Evolutionary conservation across 2,888 invertebrate genomes (phyloP), one percentile per base, ranked within the genome.

Genomic region (Sinodicranocentrus sp.): DNA sequence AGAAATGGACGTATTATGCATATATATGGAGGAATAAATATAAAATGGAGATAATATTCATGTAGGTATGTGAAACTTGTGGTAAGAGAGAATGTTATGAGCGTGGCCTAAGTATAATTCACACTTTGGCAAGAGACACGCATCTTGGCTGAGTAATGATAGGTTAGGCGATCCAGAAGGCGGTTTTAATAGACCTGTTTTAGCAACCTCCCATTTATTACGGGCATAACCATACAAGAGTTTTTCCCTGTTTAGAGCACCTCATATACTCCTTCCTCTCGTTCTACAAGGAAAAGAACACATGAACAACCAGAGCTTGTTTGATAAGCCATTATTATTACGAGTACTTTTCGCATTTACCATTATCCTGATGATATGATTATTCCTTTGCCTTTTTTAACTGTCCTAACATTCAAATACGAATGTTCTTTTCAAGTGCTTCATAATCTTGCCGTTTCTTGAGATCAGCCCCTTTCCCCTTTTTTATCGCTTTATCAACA

Each of bases 181-280:
- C 82, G 82, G 82, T 67, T 82, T 67, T 73, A 67, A 70, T 78
- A 79, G 79, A 79, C 79, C 70, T 72, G 79, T 79, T 79, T 79
- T 79, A 79, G 79, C 79, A 79, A 72, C 79, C 79, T 79, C 79
- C 79, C 79, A 79, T 79, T 79, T 79, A 79, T 79, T 79, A 79
- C 61, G 43, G 52, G 79, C 79, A 65, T 63, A 79, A 72, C 77
- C 77, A 77, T 77, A 77, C 77, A 77, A 67, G 44, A 68, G 54
- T 76, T 73, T 67, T 72, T 75, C 33, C 52, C 21, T 48, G 44
- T 28, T 65, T 75, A 65, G 65, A 44, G 63, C 75, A 19, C 48
- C 75, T 75, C 33, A 75, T n/a, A n/a, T n/a, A n/a, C n/a, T n/a
- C n/a, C n/a, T 48, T 75, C 44, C 72, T 43, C 43, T 48, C 48